A percentile compares a stretch with the other conserved stretches of the same genome.
These are phyloP conservation scores for Echinarachnius parma DNA, from an alignment of 53 echinoderm and acorn worm species.

Conservation along the genomic window DNA sequence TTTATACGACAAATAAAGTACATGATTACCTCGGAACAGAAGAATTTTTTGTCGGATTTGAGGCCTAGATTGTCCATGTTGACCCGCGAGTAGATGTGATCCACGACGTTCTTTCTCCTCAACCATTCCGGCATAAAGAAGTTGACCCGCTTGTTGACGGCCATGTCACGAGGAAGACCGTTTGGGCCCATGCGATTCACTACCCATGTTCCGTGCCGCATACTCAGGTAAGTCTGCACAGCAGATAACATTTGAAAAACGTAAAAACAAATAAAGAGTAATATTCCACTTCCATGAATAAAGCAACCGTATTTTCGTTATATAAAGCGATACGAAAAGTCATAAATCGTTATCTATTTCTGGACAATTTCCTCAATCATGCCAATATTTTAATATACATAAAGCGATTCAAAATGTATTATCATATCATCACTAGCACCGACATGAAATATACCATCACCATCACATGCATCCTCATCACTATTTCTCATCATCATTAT, in stretches of 20 bases:
- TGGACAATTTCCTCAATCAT: too few species aligned
- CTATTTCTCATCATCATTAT: too few species aligned
- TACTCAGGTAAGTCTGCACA: conserved; percentile 73
- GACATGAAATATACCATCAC: too few species aligned
- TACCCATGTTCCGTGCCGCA: conserved; percentile 78
- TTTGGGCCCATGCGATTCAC: conserved; percentile 62
- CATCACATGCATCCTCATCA: too few species aligned
- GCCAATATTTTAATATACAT: too few species aligned
- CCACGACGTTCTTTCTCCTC: conserved; percentile 39
- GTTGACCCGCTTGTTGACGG: conserved; percentile 55
- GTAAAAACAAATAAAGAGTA: too few species aligned
- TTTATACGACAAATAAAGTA: neutral
- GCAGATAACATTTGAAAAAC: neutral
- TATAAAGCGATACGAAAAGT: too few species aligned
- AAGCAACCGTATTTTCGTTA: too few species aligned
- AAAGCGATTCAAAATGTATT: too few species aligned
- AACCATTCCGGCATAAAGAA: conserved; percentile 48
- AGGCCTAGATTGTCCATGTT: conserved; percentile 73
- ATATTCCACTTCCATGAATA: too few species aligned
- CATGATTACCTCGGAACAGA: conserved; percentile 50
- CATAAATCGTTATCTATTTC: too few species aligned
- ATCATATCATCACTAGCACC: too few species aligned
- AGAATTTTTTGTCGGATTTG: conserved; percentile 50
- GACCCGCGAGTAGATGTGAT: conserved; percentile 25
- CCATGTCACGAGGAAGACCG: conserved; percentile 70